A percentile compares a stretch with the other conserved stretches of the same genome.
Evolutionary conservation across 2,113 vertebrate genomes (phyloP).

Genomic region (Stegostoma tigrinum): DNA sequence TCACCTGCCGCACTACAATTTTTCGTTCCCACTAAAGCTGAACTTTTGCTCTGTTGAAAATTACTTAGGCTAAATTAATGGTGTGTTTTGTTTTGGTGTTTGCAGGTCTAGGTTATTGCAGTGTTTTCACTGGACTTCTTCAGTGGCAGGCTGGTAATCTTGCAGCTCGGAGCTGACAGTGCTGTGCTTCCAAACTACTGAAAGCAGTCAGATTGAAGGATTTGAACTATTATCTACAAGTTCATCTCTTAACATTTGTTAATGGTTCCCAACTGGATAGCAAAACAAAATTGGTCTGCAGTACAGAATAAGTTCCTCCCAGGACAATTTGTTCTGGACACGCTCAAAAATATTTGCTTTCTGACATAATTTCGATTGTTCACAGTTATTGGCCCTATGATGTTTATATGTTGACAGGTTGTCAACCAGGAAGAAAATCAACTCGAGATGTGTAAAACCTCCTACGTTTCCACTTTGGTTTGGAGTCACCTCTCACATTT

Average conservation of each 20-base stretch:
- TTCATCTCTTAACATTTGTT: background rate
- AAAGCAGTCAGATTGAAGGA: background rate
- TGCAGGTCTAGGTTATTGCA: background rate
- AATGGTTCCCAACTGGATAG: background rate
- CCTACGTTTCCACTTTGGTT: background rate
- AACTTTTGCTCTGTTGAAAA: background rate
- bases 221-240: background rate
- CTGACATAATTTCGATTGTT: background rate
- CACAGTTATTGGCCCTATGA: background rate
- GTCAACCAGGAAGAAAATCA: background rate
- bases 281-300: background rate
- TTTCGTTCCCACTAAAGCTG: background rate
- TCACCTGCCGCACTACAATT: background rate
- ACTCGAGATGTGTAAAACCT: background rate
- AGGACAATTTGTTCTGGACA: slow-evolving; percentile 20
- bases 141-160: background rate
- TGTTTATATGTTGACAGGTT: background rate
- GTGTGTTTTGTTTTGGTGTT: background rate
- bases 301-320: background rate
- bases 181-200: background rate
- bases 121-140: background rate
- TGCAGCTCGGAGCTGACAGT: background rate
- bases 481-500: background rate
- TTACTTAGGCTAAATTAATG: background rate
- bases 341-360: slow-evolving; percentile 2